Evolutionary conservation across 2,888 invertebrate species (phyloP).

Genomic region (Nasonovia ribisnigri): DNA sequence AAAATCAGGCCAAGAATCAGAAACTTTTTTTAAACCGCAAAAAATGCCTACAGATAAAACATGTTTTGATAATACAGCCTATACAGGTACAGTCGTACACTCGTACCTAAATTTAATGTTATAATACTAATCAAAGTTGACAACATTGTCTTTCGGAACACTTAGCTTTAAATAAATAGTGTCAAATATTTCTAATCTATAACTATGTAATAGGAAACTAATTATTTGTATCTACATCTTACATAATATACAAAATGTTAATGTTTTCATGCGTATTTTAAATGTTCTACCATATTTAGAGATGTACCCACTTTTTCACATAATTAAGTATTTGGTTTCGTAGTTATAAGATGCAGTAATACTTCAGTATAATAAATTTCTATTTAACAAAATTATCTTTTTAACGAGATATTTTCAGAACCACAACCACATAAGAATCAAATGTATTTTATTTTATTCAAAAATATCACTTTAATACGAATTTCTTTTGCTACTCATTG

Average conservation of each 20-base stretch:
- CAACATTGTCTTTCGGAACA: not conserved
- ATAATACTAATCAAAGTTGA: not conserved
- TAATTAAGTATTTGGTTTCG: not conserved
- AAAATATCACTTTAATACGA: not conserved
- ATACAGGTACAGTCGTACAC: not conserved
- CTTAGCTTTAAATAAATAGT: not conserved
- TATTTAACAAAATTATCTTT: not conserved
- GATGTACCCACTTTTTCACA: not conserved
- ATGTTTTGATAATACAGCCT: not conserved
- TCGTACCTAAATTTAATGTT: not conserved
- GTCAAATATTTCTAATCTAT: not conserved
- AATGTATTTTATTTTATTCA: not conserved
- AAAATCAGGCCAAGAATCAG: not conserved
- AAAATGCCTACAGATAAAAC: not conserved
- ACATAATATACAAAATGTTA: not conserved
- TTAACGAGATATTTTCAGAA: not conserved
- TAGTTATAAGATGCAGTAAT: not conserved
- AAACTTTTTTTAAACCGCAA: not conserved
- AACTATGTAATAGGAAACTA: not conserved
- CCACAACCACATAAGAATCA: not conserved
- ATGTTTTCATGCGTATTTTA: not conserved
- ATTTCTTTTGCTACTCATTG: not conserved
- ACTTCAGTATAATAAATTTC: not conserved
- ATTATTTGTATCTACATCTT: not conserved
- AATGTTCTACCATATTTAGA: not conserved